Evolutionary conservation across 2,888 invertebrate species (phyloP), one percentile per base, ranked within the genome.

Genomic region (Laothoe populi): DNA sequence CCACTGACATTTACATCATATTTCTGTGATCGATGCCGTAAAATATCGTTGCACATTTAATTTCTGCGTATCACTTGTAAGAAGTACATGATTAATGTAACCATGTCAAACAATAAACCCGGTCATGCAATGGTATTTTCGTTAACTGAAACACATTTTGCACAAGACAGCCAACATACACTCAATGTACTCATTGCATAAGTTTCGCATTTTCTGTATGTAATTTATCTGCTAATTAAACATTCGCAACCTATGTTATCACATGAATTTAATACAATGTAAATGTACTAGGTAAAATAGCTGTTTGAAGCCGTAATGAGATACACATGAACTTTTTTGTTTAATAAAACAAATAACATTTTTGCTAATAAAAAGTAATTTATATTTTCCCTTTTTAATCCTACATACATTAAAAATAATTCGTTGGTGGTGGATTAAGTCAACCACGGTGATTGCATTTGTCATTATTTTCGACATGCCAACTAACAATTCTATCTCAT

Each of bases 1-100:
- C 46, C 38, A n/a, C 59, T 38, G 46, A 48, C 23, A 60, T 60
- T 60, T 48, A 60, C 38, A 24, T 48, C 35, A 38, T 31, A 45
- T 59, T 23, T 35, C 35, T 23, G 4, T 48, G 48, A 48, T 53
- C 31, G 53, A 53, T 19, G 53, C 10, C 5, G 19, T 19, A 21
- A 35, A 53, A 38, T 38, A 48, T 48, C n/a, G 48, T 35, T 53
- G 31, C 53, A 11, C 31, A 53, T 53, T 53, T 35, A 53, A 53
- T 53, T 53, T 48, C 13, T 35, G 35, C 53, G 11, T 35, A 19
- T 53, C 49, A 49, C 26, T 31, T 49, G 26, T n/a, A 16, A 10
- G 16, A 31, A 11, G 21, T 31, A 35, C 53, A 31, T 53, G 53
- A 53, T 53, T 53, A 31, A 53, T 53, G 53, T 35, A 35, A 26